Evolutionary conservation across 2,888 invertebrate genomes (phyloP), one percentile per base, ranked within the genome.

Genomic region (Drosophila paranaensis): DNA sequence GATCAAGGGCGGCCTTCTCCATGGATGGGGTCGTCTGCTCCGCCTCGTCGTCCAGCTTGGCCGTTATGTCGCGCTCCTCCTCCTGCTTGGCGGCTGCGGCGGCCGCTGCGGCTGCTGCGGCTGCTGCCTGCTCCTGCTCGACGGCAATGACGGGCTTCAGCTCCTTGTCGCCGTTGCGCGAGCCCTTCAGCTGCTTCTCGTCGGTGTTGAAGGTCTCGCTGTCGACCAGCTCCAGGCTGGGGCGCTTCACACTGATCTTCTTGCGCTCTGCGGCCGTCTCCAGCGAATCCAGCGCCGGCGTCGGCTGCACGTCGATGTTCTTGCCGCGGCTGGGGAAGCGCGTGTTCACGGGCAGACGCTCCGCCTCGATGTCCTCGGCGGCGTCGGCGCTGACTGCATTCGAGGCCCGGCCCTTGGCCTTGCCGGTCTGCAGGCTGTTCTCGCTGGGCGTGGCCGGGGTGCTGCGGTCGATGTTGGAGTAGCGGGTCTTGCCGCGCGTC

Each of bases 1-100:
- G 93, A 84, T 97, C 97, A 14, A 96, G 93, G 13, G 97, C 97
- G 0, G 96, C 96, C 93, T 97, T 97, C 89, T 97, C 96, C 95
- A 96, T 96, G 39, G 95, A 95, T 35, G 95, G 95, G 5, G 94
- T 95, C 8, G 93, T 93, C 77, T 92, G 91, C 14, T 91, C 78
- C 3, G 89, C 82, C 6, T 90, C 89, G 10, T 79, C 79, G 11
- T 79, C 75, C 35, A 68, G 70, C 16, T 73, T 71, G 11, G 79
- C 77, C 2, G 76, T 74, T 10, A 77, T 54, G 4, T 71, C 71
- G 2, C 62, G 69, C 50, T 81, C 64, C 20, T 79, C 61, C 1
- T 66, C 55, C 55, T 74, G 69, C 42, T 65, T 63, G 35, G 83
- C 77, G 13, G 79, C 79, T 0, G 83, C 77, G 14, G 86, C 78